These are phyloP conservation scores for Drosophila neocordata DNA, from an alignment of 1,140 invertebrate species.

Conservation along the genomic window DNA sequence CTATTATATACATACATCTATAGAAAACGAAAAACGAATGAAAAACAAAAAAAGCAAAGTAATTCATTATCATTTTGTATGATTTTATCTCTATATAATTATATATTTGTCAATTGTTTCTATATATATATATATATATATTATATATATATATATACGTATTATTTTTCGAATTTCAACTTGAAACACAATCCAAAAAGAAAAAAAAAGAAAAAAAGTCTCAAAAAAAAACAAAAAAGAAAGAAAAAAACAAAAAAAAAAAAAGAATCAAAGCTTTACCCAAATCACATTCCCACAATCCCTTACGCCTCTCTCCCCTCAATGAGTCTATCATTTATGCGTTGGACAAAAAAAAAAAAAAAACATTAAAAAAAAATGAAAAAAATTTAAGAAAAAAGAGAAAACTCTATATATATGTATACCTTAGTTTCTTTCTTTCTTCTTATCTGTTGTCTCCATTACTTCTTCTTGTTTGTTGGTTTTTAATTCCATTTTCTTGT, in stretches of 20 bases:
- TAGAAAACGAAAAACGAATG: conserved; percentile 1
- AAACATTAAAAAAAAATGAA: conserved; percentile 39
- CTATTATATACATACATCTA: neutral
- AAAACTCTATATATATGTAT: conserved; percentile 41
- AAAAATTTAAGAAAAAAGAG: conserved; percentile 55
- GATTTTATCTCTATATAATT: conserved; percentile 32
- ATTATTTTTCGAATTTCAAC: conserved; percentile 47
- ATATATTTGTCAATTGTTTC: conserved; percentile 22
- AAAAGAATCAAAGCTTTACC: conserved; percentile 48
- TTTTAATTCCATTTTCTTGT: conserved; percentile 17
- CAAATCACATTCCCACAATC: conserved; percentile 81
- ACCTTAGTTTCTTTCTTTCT: conserved; percentile 55
- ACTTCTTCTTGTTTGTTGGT: conserved; percentile 40
- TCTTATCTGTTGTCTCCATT: conserved; percentile 49
- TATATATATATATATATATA: conserved; percentile 21
- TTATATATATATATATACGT: conserved; percentile 18
- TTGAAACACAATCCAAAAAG: conserved; percentile 23
- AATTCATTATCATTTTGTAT: conserved; percentile 26
- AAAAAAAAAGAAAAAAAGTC: conserved; percentile 14
- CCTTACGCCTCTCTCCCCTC: conserved; percentile 80
- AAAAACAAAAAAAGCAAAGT: neutral
- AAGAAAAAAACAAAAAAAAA: conserved; percentile 38
- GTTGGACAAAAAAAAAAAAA: conserved; percentile 64
- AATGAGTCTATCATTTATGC: conserved; percentile 83
- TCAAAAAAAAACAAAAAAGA: conserved; percentile 12